phyloP scores from a whole-genome alignment of 1,140 invertebrate species.

The Zaprionus tsacasi region DNA sequence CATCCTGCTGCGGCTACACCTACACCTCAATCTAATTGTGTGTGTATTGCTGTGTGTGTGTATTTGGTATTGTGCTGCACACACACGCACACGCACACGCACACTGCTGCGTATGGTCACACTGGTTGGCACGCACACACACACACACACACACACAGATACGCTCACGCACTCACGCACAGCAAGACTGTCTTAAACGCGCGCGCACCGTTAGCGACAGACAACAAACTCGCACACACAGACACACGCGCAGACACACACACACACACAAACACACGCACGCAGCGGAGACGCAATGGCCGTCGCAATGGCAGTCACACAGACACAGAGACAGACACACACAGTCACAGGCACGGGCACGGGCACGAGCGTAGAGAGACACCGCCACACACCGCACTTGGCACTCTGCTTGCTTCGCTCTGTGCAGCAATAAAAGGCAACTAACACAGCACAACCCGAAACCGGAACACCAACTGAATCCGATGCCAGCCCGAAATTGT shows the following conservation, averaged over 20 bases:
- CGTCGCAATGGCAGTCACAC: conserved; percentile 23
- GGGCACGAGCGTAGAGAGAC: conserved; percentile 43
- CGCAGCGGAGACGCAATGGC: background rate
- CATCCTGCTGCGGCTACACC: conserved; percentile 30
- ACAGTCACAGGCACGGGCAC: conserved; percentile 36
- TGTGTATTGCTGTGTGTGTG: conserved; percentile 36
- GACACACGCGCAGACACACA: background rate
- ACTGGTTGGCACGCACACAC: conserved; percentile 58
- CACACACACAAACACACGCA: background rate
- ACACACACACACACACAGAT: conserved; percentile 3
- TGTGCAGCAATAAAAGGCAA: conserved; percentile 82
- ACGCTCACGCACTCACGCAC: conserved; percentile 17
- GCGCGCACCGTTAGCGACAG: conserved; percentile 75
- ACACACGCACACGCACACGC: conserved; percentile 47
- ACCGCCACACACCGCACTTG: conserved; percentile 45
- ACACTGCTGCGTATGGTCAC: conserved; percentile 51
- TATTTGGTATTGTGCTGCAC: conserved; percentile 56
- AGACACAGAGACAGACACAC: conserved; percentile 25
- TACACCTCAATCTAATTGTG: conserved; percentile 28
- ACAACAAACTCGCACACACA: conserved; percentile 42
- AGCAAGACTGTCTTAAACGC: conserved; percentile 43
- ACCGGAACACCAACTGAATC: conserved; percentile 84
- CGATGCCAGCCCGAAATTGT: conserved; percentile 66
- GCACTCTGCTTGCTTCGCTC: conserved; percentile 49
- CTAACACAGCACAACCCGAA: conserved; percentile 85